Evolutionary conservation across 2,888 invertebrate species (phyloP), one percentile per base, ranked within the genome.

Genomic region (Coelopa pilipes): DNA sequence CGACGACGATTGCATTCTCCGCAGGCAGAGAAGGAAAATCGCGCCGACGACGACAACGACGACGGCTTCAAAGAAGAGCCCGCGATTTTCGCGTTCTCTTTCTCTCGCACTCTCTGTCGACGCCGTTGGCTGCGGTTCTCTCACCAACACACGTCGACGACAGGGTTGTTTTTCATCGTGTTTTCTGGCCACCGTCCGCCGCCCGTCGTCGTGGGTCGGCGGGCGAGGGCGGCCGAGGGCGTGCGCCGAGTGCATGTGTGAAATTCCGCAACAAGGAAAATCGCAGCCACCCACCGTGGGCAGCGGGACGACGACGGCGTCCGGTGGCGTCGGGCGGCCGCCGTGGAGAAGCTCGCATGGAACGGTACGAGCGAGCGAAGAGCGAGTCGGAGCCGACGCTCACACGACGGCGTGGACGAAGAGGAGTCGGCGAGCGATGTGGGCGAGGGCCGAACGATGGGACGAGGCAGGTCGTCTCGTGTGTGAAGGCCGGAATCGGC

Each of bases 211-310:
- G 9, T n/a, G 50, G 15, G 50, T 24, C 12, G 13, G 50, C 49
- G 50, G 17, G 21, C 17, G 65, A 45, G 17, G 17, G 21, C 12
- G 7, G 47, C 19, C 12, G 9, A 47, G n/a, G n/a, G n/a, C 59
- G n/a, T 49, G 60, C 15, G 21, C 34, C 0, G 4, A 5, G 63
- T 24, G 46, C 46, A 55, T 60, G 21, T 55, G 71, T 65, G 71
- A 21, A 65, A 71, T 71, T 71, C 65, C 65, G 62, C 17, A 45
- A 55, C 57, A 65, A 65, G 46, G 71, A 71, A 71, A 71, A 63
- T 47, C 69, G 69, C 24, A 50, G 15, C 49, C 12, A 15, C 15
- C 24, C 21, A 21, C 47, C 57, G 47, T 46, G 1, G 12, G 10
- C 10, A 19, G 49, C 49, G 34, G 19, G 21, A 50, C 7, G 17